phyloP scores from a whole-genome alignment of 2,113 vertebrate genomes.

The Hippocampus abdominalis region DNA sequence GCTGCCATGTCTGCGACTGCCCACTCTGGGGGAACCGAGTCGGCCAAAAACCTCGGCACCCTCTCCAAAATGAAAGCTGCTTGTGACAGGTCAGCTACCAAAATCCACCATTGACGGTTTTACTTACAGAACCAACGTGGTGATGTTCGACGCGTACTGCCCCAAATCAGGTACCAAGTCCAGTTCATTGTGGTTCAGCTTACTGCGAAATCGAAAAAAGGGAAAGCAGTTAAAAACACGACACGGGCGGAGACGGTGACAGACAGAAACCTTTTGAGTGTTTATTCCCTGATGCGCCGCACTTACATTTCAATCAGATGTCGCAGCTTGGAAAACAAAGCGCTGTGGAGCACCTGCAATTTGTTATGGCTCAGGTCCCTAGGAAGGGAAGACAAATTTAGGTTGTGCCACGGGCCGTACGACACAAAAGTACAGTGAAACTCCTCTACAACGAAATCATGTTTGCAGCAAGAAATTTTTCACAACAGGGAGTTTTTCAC shows the following conservation, averaged over 20 bases:
- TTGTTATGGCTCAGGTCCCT: conserved; percentile 95
- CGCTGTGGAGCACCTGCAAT: conserved; percentile 80
- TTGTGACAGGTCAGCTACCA: conserved; percentile 4
- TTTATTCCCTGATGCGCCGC: conserved; percentile 13
- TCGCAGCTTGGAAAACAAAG: conserved; percentile 79
- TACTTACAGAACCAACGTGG: conserved; percentile 89
- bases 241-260: conserved; percentile 1
- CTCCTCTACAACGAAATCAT: no score
- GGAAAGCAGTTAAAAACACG: not conserved
- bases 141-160: conserved; percentile 78
- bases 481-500: no score
- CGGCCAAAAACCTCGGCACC: conserved; percentile 29
- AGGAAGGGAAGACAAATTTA: conserved; percentile 31
- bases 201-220: conserved; percentile 67
- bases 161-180: conserved; percentile 84
- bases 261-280: conserved; percentile 1
- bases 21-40: conserved; percentile 55
- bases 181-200: conserved; percentile 88
- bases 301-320: conserved; percentile 91
- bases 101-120: conserved; percentile 1
- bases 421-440: no score
- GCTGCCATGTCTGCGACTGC: conserved; percentile 47
- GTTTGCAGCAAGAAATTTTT: no score
- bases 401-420: conserved; percentile 11
- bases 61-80: conserved; percentile 4